These are phyloP conservation scores for Prostheceraeus crozeri DNA, from an alignment of 2,888 invertebrate species.

Conservation along the genomic window DNA sequence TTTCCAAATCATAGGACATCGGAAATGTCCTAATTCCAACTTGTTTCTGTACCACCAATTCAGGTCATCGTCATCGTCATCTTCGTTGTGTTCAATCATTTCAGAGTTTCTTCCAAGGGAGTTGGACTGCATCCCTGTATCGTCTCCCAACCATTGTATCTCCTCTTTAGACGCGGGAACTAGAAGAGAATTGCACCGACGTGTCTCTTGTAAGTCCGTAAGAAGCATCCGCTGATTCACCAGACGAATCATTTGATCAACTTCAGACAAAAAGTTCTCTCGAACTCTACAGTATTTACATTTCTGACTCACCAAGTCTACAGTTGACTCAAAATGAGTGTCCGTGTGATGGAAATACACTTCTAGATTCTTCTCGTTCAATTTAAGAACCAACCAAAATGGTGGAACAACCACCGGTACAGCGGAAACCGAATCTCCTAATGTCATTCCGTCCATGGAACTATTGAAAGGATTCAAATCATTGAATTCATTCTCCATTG, in stretches of 20 bases:
- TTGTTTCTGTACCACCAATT: too few species aligned
- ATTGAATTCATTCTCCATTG: too few species aligned
- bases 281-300: conserved; percentile 17
- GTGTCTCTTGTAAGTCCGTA: conserved; percentile 65
- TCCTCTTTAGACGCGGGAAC: conserved; percentile 64
- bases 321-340: not conserved
- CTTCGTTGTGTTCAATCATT: conserved; percentile 41
- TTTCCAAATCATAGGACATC: conserved; percentile 69
- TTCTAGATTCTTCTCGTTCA: conserved; percentile 62
- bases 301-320: not conserved
- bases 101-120: too few species aligned
- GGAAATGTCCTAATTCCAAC: conserved; percentile 66
- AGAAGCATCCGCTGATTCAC: conserved; percentile 63
- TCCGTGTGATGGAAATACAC: conserved; percentile 66
- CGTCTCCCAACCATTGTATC: conserved; percentile 47
- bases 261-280: conserved; percentile 40
- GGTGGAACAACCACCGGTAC: conserved; percentile 62
- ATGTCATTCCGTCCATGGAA: conserved; percentile 29
- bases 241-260: conserved; percentile 45
- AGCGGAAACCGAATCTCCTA: conserved; percentile 55
- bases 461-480: conserved; percentile 46
- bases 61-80: conserved; percentile 12
- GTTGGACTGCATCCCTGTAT: too few species aligned
- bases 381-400: conserved; percentile 67
- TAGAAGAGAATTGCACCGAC: conserved; percentile 64